Evolutionary conservation across 2,797 vertebrate species (phyloP).

Genomic region (Melopsittacus undulatus): DNA sequence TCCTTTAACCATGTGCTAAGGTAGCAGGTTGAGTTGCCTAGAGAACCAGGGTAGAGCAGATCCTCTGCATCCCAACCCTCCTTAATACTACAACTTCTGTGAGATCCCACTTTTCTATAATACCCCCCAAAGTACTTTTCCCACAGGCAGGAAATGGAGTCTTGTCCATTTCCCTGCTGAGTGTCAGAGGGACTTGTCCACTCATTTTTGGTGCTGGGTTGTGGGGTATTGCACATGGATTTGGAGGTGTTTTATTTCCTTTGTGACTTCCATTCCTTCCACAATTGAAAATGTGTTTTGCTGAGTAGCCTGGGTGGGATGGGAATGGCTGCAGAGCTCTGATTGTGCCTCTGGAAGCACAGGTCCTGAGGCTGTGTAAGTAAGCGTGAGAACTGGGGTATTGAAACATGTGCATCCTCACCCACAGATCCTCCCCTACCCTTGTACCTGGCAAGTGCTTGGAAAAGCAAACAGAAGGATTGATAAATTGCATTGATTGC

Average conservation of each 20-base stretch:
- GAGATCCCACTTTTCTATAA: background rate
- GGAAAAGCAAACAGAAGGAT: background rate
- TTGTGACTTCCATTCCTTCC: background rate
- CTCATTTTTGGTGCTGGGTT: background rate
- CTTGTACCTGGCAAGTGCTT: background rate
- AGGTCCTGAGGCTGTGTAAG: background rate
- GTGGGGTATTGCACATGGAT: background rate
- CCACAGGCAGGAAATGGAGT: background rate
- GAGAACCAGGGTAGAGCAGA: background rate
- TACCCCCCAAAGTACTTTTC: background rate
- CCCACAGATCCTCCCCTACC: background rate
- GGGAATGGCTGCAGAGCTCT: background rate
- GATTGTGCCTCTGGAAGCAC: background rate
- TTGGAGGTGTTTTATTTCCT: background rate
- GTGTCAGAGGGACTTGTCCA: too few relatives aligned
- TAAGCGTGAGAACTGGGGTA: background rate
- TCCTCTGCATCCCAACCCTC: background rate
- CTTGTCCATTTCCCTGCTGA: background rate
- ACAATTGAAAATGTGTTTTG: background rate
- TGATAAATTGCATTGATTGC: background rate
- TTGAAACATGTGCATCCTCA: background rate
- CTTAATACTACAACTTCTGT: background rate
- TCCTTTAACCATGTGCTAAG: background rate
- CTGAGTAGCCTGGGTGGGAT: background rate
- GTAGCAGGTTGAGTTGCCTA: background rate